Conservation (phyloP, 1,140 invertebrate genomes). For the Uloborus diversus region DNA sequence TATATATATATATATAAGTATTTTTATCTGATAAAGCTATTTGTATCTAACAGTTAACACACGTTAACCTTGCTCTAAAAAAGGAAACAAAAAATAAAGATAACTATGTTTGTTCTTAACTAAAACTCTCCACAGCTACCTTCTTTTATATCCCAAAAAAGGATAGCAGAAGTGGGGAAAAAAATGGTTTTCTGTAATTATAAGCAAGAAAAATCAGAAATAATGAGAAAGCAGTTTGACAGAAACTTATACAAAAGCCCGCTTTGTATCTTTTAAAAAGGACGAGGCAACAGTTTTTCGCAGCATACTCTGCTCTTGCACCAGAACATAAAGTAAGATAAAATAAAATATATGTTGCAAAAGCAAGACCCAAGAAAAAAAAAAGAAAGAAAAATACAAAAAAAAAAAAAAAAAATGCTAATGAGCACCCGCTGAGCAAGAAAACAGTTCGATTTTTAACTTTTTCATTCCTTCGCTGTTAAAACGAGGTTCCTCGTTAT, state of each 20-base stretch:
- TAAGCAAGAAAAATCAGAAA: constrained; percentile 32
- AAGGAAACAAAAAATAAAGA: neutral
- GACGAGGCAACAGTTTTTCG: constrained; percentile 3
- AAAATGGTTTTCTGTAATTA: constrained; percentile 10
- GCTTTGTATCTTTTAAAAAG: neutral
- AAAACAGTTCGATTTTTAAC: constrained; percentile 33
- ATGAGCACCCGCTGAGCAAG: constrained; percentile 1
- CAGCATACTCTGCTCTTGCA: neutral
- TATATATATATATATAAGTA: too few species aligned
- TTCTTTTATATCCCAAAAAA: too few species aligned
- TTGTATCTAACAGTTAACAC: too few species aligned
- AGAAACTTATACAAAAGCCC: constrained; percentile 24
- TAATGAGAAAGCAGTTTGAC: constrained; percentile 27
- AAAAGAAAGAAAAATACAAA: neutral
- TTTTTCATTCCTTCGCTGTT: constrained; percentile 8
- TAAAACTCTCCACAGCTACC: neutral
- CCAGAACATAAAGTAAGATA: too few species aligned
- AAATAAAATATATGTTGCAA: too few species aligned
- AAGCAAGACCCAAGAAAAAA: neutral
- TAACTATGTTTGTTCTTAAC: neutral
- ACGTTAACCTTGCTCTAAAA: neutral
- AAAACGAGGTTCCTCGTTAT: constrained; percentile 3
- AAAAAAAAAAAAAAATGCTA: constrained; percentile 26
- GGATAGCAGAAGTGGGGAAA: neutral
- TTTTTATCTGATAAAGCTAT: too few species aligned